phyloP scores from a whole-genome alignment of 2,113 vertebrate species.

The Dipodomys merriami region DNA sequence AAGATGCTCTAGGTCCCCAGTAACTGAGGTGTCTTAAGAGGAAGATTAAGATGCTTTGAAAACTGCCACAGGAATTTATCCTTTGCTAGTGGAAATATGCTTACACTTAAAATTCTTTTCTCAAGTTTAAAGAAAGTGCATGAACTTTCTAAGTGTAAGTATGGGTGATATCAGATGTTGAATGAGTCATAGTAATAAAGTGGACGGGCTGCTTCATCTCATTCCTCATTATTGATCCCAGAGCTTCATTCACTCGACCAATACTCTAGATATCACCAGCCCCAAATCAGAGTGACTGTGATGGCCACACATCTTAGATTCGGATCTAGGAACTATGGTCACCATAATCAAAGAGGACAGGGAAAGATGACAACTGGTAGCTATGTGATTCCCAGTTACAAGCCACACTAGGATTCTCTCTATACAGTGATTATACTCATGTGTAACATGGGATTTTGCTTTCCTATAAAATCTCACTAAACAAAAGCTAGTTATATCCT shows the following conservation, averaged over 20 bases:
- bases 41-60: background rate
- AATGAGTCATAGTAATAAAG: background rate
- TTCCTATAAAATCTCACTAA: conserved; percentile 8
- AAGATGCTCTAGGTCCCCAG: background rate
- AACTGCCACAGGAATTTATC: background rate
- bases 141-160: background rate
- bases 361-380: background rate
- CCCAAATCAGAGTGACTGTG: background rate
- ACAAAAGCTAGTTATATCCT: background rate
- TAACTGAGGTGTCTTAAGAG: background rate
- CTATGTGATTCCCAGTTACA: background rate
- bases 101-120: background rate
- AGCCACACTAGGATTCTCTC: conserved; percentile 22
- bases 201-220: background rate
- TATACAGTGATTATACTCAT: background rate
- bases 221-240: background rate
- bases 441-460: background rate
- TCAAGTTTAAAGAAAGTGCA: conserved; percentile 12
- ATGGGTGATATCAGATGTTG: background rate
- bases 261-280: background rate
- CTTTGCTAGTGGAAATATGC: conserved; percentile 2
- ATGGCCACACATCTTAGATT: background rate
- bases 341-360: background rate
- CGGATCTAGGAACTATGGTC: background rate
- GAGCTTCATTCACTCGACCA: background rate